Base-by-base conservation (phyloP, 2,113 vertebrate species). In the Todiramphus chloris region DNA sequence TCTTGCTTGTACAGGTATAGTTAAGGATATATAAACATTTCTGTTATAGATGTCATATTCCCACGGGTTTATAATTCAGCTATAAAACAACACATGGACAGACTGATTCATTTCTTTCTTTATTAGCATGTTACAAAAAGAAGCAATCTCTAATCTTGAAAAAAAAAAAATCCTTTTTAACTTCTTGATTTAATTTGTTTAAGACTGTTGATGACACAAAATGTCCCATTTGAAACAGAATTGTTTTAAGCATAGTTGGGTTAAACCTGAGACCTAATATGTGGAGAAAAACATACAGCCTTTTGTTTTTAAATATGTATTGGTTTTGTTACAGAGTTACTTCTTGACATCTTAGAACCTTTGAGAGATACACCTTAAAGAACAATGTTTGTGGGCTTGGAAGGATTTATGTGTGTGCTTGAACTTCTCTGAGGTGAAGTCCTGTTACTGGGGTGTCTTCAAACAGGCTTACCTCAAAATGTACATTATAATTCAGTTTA, bases 1-100 rank as follows among this genome's bases (percentile, higher is more conserved):
- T 87, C 30, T 81, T 92, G 48, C 69, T 92, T 89, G 35, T 43
- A 84, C 39, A 91, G 48, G 60, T 95, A 67, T 70, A 73, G 79
- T 82, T 90, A 66, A n/a, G 86, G 87, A 72, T 69, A 41, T 87
- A 87, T 76, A 90, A 96, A 73, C 48, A 79, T 94, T 96, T 94
- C 79, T 33, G 4, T 68, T 96, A 44, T 10, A 93, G 87, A 64
- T 55, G 60, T 66, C 48, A 11, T 72, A 59, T 76, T 93, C 70
- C 44, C 82, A 59, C 46, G 55, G 33, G 46, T 87, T 93, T 88
- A 33, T 63, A 93, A 93, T 86, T 89, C 87, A 88, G 17, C 63
- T 90, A 12, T 68, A 83, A 89, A 87, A 70, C 39, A 89, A 68
- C 28, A 87, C 19, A 21, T 21, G 20, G 69, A 70, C 37, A 58